Evolutionary conservation across 1,140 invertebrate species (phyloP), one percentile per base, ranked within the genome.

Genomic region (Listronotus bonariensis): DNA sequence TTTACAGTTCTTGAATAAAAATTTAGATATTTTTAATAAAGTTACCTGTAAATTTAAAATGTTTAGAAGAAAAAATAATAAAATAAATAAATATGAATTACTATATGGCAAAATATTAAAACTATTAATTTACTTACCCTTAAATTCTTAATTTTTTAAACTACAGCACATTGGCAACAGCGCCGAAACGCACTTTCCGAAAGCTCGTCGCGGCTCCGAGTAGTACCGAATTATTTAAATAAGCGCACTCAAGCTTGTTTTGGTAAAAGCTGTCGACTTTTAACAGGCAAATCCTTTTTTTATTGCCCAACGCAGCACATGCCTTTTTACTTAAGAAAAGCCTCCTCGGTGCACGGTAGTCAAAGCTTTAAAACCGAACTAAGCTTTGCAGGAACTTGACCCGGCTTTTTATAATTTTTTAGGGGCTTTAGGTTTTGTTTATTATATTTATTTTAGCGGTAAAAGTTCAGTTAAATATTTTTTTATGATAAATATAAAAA

Each of bases 221-320:
- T 17, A 14, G 14, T 31, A 36, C 60, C 60, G 60, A 63, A 46
- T 57, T 65, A 65, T 65, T 57, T 41, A 65, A 65, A 65, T 65
- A 36, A 45, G 54, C 41, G n/a, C n/a, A 11, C 8, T 15, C 10
- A 57, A 41, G 54, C 62, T 65, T 36, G 54, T 65, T 65, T 65
- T 31, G 53, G 32, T 65, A 65, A 65, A 65, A 65, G 62, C 62
- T 63, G 60, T 43, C 60, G 60, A 63, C 42, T 54, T 63, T 63
- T 63, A n/a, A 36, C 51, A 31, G 49, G 18, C n/a, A 45, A 60
- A 18, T 52, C 40, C 11, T 53, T 43, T 45, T 53, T 53, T 26
- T 26, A 26, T 26, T 26, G 5, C 20, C 20, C 20, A 26, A 26
- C 20, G 20, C 20, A 26, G 55, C 55, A 51, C 57, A 60, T 60